A percentile compares a stretch with the other conserved stretches of the same genome.
These are phyloP conservation scores for Notarius lentiginosus DNA, from an alignment of 2,113 vertebrate genomes.

Conservation along the genomic window DNA sequence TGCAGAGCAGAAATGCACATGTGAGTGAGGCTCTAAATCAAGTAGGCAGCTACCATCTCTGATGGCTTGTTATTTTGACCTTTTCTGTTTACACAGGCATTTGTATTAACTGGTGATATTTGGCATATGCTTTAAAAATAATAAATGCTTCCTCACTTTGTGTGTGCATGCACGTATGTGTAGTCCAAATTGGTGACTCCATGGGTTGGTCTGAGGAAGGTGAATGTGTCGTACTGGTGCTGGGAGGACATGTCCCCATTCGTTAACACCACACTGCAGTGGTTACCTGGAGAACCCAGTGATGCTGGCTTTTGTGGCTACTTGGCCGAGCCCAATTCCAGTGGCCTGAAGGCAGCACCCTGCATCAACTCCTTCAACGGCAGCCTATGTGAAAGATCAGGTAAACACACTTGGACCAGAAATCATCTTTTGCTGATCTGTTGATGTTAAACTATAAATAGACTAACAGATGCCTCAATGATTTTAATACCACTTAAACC, in stretches of 20 bases:
- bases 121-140: neutral
- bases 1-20: constrained; percentile 83
- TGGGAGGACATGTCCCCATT: constrained; percentile 99
- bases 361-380: constrained; percentile 89
- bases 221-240: constrained; percentile 97
- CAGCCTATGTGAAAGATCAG: constrained; percentile 89
- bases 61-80: neutral
- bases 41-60: neutral
- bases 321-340: constrained; percentile 80
- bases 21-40: constrained; percentile 69
- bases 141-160: neutral
- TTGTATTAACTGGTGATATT: neutral
- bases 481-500: neutral
- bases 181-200: constrained; percentile 85
- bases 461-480: no score
- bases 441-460: neutral
- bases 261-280: constrained; percentile 88
- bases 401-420: constrained; percentile 63
- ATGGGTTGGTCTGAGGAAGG: constrained; percentile 94
- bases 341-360: constrained; percentile 86
- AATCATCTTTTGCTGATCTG: neutral
- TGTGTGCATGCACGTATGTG: constrained; percentile 27
- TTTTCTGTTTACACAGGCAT: neutral
- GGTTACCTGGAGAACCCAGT: constrained; percentile 88
- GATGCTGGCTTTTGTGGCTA: constrained; percentile 95